These are phyloP conservation scores for Protobothrops flavoviridis DNA, from an alignment of 2,113 vertebrate species.

Conservation along the genomic window DNA sequence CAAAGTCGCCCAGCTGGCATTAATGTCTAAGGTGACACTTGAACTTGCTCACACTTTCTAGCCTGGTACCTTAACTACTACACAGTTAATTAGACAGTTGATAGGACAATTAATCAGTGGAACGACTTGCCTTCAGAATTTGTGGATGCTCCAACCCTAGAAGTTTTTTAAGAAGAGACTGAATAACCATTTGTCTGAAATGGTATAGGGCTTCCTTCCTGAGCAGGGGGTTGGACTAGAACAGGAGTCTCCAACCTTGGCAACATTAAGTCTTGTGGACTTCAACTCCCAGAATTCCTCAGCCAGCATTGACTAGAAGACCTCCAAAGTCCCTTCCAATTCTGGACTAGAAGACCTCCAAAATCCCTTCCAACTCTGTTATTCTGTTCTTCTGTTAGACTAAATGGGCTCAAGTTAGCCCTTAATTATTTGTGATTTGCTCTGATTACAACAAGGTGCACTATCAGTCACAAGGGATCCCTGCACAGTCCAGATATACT, in stretches of 20 bases:
- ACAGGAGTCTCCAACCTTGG: too few relatives aligned
- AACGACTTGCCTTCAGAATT: too few relatives aligned
- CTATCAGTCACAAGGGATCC: background rate
- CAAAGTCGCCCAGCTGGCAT: background rate
- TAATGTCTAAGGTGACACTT: background rate
- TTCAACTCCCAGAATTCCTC: too few relatives aligned
- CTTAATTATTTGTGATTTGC: background rate
- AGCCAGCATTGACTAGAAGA: background rate
- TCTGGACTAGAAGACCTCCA: background rate
- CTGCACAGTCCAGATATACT: background rate
- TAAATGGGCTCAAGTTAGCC: too few relatives aligned
- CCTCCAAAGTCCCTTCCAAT: background rate
- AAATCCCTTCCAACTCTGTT: background rate
- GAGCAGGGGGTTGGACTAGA: too few relatives aligned
- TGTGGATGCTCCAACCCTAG: background rate
- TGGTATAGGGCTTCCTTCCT: background rate
- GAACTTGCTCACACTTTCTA: background rate
- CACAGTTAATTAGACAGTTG: too few relatives aligned
- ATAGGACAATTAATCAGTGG: background rate
- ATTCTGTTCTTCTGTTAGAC: background rate
- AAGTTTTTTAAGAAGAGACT: background rate
- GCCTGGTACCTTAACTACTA: background rate
- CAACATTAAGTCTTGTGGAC: too few relatives aligned
- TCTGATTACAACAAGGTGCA: background rate
- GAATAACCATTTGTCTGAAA: too few relatives aligned